Base-by-base conservation (phyloP, 2,888 invertebrate species). In the Notocelia uddmanniana region DNA sequence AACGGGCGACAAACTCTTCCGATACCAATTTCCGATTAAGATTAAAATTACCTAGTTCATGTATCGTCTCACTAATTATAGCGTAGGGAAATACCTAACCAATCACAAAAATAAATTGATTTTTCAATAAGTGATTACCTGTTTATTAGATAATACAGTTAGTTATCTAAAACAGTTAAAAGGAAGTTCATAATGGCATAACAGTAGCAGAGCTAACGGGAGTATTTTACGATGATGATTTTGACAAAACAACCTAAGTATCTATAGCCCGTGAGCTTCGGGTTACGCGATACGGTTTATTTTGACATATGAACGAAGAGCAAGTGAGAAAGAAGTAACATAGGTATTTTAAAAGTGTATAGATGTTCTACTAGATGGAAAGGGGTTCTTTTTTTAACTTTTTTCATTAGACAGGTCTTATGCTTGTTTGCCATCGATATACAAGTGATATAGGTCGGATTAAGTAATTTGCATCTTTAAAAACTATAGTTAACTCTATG, bases 171-270 rank as follows among this genome's bases (percentile, higher is more conserved):
- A 76, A 74, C 72, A 64, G 76, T 70, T 71, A 74, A 77, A 77
- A 79, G 78, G 80, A 79, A 80, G 73, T 74, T 64, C 64, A 48
- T 74, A 77, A 76, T 75, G 68, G 74, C 72, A 67, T 79, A 83
- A 82, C 84, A 74, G 81, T 81, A 79, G 59, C 58, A 0, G 9
- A 26, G 19, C 15, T 64, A 64, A 52, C 50, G 58, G 58, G 64
- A 15, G 31, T 11, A 13, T 52, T 52, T 54, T 37, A 34, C n/a
- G 2, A 37, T 52, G n/a, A 15, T 15, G 19, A 31, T 52, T 50
- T 63, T n/a, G 23, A 21, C 52, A 54, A 64, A 54, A 64, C 31
- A 63, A 31, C 31, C 19, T 41, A 41, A 3, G 5, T 41, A 41
- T 3, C 15, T 41, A 41, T 15, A 31, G 31, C 8, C 31, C 8